Conservation (phyloP, 1,140 invertebrate genomes). For the Gryon sp. region DNA sequence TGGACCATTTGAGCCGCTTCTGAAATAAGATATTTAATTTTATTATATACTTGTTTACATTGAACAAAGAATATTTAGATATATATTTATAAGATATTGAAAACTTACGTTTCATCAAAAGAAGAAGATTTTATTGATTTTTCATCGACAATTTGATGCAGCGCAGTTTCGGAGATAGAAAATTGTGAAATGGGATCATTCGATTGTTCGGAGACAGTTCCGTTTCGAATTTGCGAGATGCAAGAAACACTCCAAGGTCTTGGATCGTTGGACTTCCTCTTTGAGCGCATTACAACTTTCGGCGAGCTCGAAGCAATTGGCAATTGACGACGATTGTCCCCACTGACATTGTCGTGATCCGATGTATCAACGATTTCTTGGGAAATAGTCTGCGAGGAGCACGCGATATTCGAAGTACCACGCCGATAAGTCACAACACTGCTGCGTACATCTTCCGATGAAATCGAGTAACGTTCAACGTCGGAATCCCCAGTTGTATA, state of each 20-base stretch:
- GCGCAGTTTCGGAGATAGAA: conserved; percentile 92
- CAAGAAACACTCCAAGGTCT: conserved; percentile 92
- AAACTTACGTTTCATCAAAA: conserved; percentile 74
- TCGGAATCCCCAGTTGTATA: conserved; percentile 90
- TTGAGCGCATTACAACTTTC: conserved; percentile 78
- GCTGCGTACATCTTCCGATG: conserved; percentile 86
- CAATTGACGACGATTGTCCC: conserved; percentile 58
- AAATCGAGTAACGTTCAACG: conserved; percentile 84
- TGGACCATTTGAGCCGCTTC: conserved; percentile 71
- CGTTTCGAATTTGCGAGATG: conserved; percentile 83
- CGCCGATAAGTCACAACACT: conserved; percentile 83
- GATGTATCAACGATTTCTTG: conserved; percentile 80
- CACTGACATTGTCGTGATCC: conserved; percentile 68
- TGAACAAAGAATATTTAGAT: too few species aligned
- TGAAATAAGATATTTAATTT: conserved; percentile 51
- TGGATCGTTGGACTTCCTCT: conserved; percentile 78
- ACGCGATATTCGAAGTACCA: conserved; percentile 69
- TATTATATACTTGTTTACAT: not conserved
- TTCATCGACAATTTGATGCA: conserved; percentile 83
- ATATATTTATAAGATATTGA: not conserved
- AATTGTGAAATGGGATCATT: conserved; percentile 80
- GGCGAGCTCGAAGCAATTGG: conserved; percentile 69
- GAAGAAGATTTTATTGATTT: conserved; percentile 73
- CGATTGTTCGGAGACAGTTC: conserved; percentile 63
- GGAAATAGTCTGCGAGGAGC: conserved; percentile 81